Evolutionary conservation across 2,797 vertebrate genomes (phyloP).

Genomic region (Betta splendens): DNA sequence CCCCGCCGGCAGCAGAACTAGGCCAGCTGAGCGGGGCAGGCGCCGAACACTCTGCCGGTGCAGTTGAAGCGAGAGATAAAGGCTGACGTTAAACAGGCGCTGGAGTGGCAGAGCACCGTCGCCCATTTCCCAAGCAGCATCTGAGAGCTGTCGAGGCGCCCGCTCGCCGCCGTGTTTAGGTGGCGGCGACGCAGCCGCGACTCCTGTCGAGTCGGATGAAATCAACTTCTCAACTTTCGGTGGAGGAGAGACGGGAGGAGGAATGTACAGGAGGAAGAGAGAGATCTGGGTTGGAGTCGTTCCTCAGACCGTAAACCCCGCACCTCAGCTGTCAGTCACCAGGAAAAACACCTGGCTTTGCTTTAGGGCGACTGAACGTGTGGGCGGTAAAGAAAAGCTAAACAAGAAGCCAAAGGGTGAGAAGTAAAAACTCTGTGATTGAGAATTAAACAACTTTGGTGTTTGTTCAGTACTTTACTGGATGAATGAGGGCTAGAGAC

Average conservation of each 20-base stretch:
- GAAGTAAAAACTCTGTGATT: constrained; percentile 9
- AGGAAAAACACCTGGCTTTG: neutral
- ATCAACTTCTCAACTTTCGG: constrained; percentile 56
- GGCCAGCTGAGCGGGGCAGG: constrained; percentile 55
- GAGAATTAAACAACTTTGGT: no score
- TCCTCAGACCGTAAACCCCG: constrained; percentile 38
- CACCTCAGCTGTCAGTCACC: constrained; percentile 52
- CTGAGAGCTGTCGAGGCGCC: constrained; percentile 59
- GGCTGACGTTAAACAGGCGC: constrained; percentile 65
- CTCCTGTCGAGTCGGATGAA: constrained; percentile 69
- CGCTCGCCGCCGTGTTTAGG: constrained; percentile 52
- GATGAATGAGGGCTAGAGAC: no score
- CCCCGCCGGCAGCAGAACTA: constrained; percentile 59
- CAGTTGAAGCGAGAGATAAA: constrained; percentile 63
- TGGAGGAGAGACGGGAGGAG: constrained; percentile 9
- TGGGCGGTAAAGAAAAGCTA: constrained; percentile 22
- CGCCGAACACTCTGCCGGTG: constrained; percentile 52
- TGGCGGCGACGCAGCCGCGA: constrained; percentile 64
- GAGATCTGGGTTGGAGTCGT: constrained; percentile 38
- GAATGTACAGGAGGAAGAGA: constrained; percentile 20
- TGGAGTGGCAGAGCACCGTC: constrained; percentile 39
- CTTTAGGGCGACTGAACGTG: neutral
- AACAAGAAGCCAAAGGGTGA: constrained; percentile 26
- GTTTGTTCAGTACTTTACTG: no score
- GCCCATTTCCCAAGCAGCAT: constrained; percentile 51